Conservation (phyloP, 2,797 vertebrate species). For the Sebastes wilsoni region DNA sequence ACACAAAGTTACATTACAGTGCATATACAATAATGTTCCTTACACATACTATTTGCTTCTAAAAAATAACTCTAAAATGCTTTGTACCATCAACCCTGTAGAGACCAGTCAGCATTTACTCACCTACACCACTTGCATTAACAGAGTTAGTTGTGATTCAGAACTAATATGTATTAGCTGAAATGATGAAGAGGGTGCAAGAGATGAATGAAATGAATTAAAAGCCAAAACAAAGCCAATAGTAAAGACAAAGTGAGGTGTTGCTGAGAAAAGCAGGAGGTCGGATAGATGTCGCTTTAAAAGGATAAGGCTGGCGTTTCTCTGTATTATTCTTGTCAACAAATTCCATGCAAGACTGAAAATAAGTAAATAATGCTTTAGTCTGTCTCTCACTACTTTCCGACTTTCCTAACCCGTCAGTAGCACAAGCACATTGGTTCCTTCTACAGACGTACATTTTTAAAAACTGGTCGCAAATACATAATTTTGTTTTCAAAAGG, state of each 20-base stretch:
- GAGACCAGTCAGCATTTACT: not conserved
- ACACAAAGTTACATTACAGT: not conserved
- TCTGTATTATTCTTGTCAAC: not conserved
- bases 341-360: not conserved
- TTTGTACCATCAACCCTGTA: not conserved
- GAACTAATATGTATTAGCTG: not conserved
- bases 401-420: not conserved
- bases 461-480: too few relatives aligned
- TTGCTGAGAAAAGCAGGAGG: not conserved
- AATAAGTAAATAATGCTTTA: not conserved
- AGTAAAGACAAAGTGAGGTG: not conserved
- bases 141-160: not conserved
- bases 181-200: not conserved
- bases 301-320: constrained; percentile 13
- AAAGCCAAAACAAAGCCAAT: constrained; percentile 9
- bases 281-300: not conserved
- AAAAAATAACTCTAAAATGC: not conserved
- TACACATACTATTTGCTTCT: not conserved
- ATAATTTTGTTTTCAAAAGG: too few relatives aligned
- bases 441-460: not conserved
- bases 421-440: not conserved
- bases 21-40: not conserved
- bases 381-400: not conserved
- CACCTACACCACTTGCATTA: not conserved
- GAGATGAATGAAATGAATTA: not conserved